Evolutionary conservation across 2,113 vertebrate genomes (phyloP).

Genomic region (Cyprinodon variegatus): DNA sequence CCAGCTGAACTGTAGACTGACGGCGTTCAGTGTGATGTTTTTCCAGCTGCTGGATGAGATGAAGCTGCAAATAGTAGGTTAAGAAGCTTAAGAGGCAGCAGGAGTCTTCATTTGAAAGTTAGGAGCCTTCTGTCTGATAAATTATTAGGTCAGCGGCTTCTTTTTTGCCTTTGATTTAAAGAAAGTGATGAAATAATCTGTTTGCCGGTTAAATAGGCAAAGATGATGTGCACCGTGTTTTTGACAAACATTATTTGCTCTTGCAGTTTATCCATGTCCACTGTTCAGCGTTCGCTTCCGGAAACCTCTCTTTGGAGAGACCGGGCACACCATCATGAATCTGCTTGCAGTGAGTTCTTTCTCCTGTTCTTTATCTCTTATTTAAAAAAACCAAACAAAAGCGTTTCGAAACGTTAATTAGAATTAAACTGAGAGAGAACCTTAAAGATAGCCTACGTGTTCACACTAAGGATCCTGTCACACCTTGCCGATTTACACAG

Average conservation of each 20-base stretch:
- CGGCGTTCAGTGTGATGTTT: conserved; percentile 36
- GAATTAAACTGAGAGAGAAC: no score
- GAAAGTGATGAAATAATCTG: background rate
- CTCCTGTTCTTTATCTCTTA: background rate
- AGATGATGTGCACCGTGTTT: background rate
- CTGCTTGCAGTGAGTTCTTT: conserved; percentile 90
- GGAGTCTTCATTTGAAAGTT: conserved; percentile 54
- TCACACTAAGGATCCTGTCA: background rate
- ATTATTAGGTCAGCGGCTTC: background rate
- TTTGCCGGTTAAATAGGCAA: background rate
- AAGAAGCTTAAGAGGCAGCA: conserved; percentile 57
- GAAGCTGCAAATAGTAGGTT: conserved; percentile 65
- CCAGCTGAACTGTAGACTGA: conserved; percentile 11
- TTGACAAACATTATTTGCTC: conserved; percentile 37
- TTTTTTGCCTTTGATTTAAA: background rate
- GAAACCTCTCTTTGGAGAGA: conserved; percentile 97
- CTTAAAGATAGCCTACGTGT: no score
- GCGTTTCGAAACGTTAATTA: no score
- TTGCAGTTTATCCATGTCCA: conserved; percentile 94
- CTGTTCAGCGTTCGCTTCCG: conserved; percentile 97
- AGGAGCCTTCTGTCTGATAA: conserved; percentile 25
- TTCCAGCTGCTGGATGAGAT: conserved; percentile 61
- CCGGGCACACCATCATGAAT: conserved; percentile 99
- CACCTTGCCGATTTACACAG: no score
- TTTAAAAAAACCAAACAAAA: background rate